Evolutionary conservation across 92 coral and sea anemone species (phyloP).

Genomic region (Desmophyllum pertusum): DNA sequence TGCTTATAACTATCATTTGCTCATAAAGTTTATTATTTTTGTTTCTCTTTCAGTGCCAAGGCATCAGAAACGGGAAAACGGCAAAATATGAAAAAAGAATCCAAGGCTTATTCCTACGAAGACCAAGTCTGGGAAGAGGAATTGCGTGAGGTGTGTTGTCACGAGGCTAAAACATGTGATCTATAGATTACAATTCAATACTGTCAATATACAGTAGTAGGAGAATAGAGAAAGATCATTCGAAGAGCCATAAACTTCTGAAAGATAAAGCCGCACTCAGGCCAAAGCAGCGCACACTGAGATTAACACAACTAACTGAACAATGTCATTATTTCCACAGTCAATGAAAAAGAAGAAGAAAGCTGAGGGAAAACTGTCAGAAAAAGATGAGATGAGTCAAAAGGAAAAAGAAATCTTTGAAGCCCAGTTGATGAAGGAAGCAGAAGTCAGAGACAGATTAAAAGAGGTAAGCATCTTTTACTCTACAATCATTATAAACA

Average conservation of each 20-base stretch:
- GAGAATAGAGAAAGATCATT: neutral
- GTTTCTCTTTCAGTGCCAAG: constrained; percentile 55
- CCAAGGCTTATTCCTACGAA: constrained; percentile 90
- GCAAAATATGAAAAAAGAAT: constrained; percentile 90
- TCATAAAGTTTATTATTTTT: neutral
- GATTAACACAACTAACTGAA: neutral
- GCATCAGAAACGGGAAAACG: constrained; percentile 63
- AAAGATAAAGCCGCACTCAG: too few relatives aligned
- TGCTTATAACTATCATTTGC: too few relatives aligned
- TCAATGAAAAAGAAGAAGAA: constrained; percentile 81
- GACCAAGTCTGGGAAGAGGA: constrained; percentile 92
- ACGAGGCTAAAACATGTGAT: neutral
- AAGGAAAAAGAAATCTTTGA: constrained; percentile 85
- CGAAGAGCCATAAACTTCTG: too few relatives aligned
- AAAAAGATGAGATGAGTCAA: constrained; percentile 75
- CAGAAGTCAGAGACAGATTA: constrained; percentile 81
- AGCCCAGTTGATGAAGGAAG: constrained; percentile 82
- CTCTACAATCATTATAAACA: neutral
- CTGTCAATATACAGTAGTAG: neutral
- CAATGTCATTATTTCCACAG: constrained; percentile 41
- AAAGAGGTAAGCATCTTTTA: constrained; percentile 56
- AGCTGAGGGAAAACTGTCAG: constrained; percentile 58
- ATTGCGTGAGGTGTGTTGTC: constrained; percentile 71
- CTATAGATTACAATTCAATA: neutral
- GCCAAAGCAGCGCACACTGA: too few relatives aligned